phyloP scores from a whole-genome alignment of 2,113 vertebrate species.

The Perognathus longimembris region DNA sequence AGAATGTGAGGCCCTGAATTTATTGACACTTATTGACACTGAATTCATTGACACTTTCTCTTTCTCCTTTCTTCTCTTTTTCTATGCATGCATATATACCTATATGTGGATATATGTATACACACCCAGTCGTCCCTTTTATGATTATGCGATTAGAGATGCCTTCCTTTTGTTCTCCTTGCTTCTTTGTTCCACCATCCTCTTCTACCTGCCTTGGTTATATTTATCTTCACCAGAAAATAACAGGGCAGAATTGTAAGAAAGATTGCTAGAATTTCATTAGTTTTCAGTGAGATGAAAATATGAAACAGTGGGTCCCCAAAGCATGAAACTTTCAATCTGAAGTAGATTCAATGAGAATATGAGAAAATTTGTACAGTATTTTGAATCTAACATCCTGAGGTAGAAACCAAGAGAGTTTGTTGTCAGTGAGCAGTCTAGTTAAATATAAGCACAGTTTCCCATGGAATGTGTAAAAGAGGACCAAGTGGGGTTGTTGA shows the following conservation, averaged over 20 bases:
- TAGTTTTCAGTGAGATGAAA: slow-evolving; percentile 11
- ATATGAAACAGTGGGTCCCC: neutral
- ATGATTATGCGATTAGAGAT: slow-evolving; percentile 22
- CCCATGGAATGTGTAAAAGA: neutral
- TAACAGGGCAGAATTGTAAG: neutral
- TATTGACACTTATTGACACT: too few species aligned
- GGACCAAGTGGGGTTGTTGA: neutral
- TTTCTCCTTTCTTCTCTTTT: too few species aligned
- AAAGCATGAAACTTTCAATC: slow-evolving; percentile 18
- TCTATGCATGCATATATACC: too few species aligned
- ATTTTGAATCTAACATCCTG: neutral
- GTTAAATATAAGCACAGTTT: neutral
- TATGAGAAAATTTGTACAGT: neutral
- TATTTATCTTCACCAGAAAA: neutral
- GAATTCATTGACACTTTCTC: too few species aligned
- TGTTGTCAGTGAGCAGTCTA: neutral
- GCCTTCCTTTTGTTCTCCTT: neutral
- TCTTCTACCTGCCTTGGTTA: neutral
- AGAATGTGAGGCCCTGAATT: too few species aligned
- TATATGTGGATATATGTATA: too few species aligned
- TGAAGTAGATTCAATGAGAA: neutral
- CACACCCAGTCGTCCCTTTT: too few species aligned
- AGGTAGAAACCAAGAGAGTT: neutral
- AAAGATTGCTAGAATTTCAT: slow-evolving; percentile 13
- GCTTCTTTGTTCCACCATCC: too few species aligned